These are phyloP conservation scores for Equus quagga DNA, from an alignment of 2,113 vertebrate species.

Conservation along the genomic window DNA sequence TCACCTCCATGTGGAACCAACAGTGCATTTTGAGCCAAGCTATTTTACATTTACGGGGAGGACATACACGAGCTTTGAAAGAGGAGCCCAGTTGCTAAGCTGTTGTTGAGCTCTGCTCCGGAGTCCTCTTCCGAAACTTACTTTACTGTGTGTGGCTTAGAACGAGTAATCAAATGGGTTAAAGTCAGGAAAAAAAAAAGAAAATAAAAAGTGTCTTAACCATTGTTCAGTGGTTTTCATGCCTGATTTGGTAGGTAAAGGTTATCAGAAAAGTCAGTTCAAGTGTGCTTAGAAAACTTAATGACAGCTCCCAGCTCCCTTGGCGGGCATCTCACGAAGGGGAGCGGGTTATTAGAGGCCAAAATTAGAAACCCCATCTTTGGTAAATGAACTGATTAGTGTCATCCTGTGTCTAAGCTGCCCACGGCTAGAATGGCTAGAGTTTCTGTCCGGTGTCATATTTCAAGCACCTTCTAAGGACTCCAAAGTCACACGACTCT, in stretches of 20 bases:
- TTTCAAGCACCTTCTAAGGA: neutral
- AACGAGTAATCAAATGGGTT: conserved; percentile 28
- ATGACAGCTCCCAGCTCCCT: conserved; percentile 67
- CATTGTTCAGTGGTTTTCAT: conserved; percentile 80
- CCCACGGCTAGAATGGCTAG: neutral
- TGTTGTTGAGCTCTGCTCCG: neutral
- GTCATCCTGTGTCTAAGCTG: neutral
- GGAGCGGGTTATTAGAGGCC: conserved; percentile 65
- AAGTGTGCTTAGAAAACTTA: conserved; percentile 73
- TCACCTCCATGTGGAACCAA: conserved; percentile 50
- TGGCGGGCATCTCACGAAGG: conserved; percentile 48
- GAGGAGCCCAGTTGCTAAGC: conserved; percentile 13
- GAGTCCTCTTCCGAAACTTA: conserved; percentile 35
- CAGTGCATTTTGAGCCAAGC: conserved; percentile 3
- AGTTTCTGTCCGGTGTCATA: neutral
- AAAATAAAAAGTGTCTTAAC: conserved; percentile 78
- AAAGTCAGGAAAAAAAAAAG: neutral
- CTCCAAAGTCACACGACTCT: neutral
- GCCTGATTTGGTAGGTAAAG: conserved; percentile 85
- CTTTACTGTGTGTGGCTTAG: neutral
- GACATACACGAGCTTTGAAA: neutral
- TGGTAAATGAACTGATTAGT: conserved; percentile 62
- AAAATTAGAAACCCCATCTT: conserved; percentile 68
- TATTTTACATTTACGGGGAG: conserved; percentile 45
- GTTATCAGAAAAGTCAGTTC: conserved; percentile 84